phyloP scores from a whole-genome alignment of 1,140 invertebrate species.

The Brachionus asplanchnoidis region DNA sequence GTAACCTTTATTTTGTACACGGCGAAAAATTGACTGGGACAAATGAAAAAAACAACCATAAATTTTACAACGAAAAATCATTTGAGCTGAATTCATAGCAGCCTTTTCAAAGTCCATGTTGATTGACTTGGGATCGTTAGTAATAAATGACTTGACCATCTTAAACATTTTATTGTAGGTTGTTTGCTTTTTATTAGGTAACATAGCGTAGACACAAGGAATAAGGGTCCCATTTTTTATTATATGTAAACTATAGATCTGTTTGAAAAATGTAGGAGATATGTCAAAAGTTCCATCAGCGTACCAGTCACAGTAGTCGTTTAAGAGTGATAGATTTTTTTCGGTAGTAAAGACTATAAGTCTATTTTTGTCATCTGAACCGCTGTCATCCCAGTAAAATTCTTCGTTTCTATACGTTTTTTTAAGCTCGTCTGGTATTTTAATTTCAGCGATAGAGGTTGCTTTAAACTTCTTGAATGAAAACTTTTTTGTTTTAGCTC shows the following conservation, averaged over 20 bases:
- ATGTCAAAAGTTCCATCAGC: slow-evolving; percentile 11
- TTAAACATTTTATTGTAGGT: no score
- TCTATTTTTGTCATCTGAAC: neutral
- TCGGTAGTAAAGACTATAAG: neutral
- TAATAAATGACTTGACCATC: no score
- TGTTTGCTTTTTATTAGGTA: neutral
- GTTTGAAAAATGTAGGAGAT: neutral
- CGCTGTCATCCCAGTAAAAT: slow-evolving; percentile 29
- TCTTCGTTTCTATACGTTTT: neutral
- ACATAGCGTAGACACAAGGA: neutral
- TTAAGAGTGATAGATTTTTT: neutral
- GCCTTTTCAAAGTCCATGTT: no score
- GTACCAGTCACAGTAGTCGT: neutral
- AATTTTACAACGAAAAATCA: no score
- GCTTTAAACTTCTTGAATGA: neutral
- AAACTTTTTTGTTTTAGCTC: neutral
- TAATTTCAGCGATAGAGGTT: neutral
- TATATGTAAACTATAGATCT: neutral
- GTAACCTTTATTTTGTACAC: no score
- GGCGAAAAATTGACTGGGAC: no score
- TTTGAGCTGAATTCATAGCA: no score
- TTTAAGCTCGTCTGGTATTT: neutral
- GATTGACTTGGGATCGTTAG: no score
- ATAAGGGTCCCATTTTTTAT: neutral
- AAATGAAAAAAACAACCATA: no score